These are phyloP conservation scores for Tinamus major DNA, from an alignment of 2,797 vertebrate genomes.

Conservation along the genomic window DNA sequence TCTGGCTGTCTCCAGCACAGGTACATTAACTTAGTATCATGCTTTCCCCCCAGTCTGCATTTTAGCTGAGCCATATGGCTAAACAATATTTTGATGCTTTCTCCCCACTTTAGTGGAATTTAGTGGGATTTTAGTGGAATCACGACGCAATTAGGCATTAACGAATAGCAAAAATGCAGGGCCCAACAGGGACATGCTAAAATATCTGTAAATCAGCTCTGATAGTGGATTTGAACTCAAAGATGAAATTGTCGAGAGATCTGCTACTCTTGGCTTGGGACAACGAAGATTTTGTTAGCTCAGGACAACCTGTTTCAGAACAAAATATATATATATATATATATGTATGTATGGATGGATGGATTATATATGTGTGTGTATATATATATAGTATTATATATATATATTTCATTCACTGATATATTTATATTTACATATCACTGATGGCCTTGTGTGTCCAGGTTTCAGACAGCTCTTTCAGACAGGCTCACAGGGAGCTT, in stretches of 20 bases:
- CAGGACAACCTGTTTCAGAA: not conserved
- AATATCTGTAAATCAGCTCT: not conserved
- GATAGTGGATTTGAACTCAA: not conserved
- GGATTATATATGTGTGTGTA: too few relatives aligned
- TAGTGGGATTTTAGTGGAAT: not conserved
- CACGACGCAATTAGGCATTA: not conserved
- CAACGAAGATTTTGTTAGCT: not conserved
- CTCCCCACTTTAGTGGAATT: too few relatives aligned
- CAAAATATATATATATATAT: not conserved
- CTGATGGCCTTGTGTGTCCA: rapidly evolving
- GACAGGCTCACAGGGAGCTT: not conserved
- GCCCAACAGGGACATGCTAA: not conserved
- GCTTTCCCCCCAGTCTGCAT: not conserved
- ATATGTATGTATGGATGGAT: too few relatives aligned
- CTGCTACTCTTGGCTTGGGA: rapidly evolving
- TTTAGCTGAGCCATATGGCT: not conserved
- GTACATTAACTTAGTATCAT: rapidly evolving
- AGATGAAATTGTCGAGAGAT: not conserved
- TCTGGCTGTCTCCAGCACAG: not conserved
- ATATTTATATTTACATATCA: not conserved
- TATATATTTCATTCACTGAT: too few relatives aligned
- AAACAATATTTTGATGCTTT: not conserved
- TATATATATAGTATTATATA: too few relatives aligned
- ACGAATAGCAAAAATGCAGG: not conserved
- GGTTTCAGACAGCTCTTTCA: not conserved